Evolutionary conservation across 2,888 invertebrate genomes (phyloP), one percentile per base, ranked within the genome.

Genomic region (Hemithea aestivaria): DNA sequence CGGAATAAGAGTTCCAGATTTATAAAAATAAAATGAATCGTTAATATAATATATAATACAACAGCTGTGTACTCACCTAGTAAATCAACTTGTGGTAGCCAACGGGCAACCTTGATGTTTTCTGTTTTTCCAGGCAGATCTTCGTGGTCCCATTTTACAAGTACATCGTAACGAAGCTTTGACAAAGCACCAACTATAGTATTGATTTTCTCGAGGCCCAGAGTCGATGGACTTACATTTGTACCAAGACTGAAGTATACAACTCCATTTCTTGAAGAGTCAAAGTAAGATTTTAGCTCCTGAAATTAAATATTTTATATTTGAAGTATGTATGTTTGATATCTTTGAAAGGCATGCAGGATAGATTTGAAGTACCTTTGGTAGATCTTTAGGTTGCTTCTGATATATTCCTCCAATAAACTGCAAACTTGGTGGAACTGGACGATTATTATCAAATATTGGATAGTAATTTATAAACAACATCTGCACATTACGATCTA

Each of bases 31-130:
- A n/a, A n/a, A n/a, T n/a, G n/a, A n/a, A n/a, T n/a, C n/a, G n/a
- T n/a, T n/a, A n/a, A n/a, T n/a, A n/a, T n/a, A n/a, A n/a, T n/a
- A n/a, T n/a, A n/a, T n/a, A n/a, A 12, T 7, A 22, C 27, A 5
- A 12, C n/a, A n/a, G n/a, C n/a, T n/a, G n/a, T n/a, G n/a, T 20
- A 54, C 59, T 56, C 51, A 71, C 79, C 65, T 0, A 82, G 44
- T 12, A 85, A 48, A 50, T 84, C 82, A 6, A 73, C 63, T 40
- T 84, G 85, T 0, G 85, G 82, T 5, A 75, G 52, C 82, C 83
- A 87, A 46, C 75, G 75, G 1, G 49, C 53, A 20, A 76, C 53
- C 40, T 52, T 74, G 0, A 87, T 71, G 40, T 87, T 87, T 2
- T 55, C 38, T 0, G 80, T 62, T 7, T 52, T 39, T 6, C 57